A percentile compares a stretch with the other conserved stretches of the same genome.
These are phyloP conservation scores for Serinus canaria DNA, from an alignment of 2,113 vertebrate species.

Conservation along the genomic window DNA sequence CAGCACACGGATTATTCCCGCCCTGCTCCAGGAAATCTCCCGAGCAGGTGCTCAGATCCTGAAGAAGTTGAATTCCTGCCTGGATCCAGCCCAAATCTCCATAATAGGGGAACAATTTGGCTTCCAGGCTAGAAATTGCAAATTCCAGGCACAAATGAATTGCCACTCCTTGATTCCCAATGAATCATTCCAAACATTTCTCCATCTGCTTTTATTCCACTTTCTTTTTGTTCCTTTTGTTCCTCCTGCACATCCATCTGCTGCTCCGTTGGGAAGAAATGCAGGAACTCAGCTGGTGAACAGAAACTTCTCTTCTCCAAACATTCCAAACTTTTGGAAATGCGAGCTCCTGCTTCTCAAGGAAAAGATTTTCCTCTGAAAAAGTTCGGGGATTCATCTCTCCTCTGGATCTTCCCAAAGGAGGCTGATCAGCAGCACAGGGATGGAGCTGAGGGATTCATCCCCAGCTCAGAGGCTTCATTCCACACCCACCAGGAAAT, in stretches of 20 bases:
- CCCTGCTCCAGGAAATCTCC: background rate
- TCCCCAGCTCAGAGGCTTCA: background rate
- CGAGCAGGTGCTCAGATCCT: conserved; percentile 29
- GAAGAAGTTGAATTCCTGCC: background rate
- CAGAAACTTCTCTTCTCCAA: background rate
- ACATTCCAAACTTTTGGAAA: background rate
- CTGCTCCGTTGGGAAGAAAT: background rate
- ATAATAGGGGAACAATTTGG: background rate
- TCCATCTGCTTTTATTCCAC: conserved; percentile 28
- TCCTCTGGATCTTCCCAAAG: background rate
- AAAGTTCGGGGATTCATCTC: background rate
- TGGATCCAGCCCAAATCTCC: conserved; percentile 3
- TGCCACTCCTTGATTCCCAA: conserved; percentile 20
- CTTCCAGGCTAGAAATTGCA: background rate
- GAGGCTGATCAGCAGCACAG: background rate
- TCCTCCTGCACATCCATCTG: background rate
- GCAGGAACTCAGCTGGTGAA: background rate
- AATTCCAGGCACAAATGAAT: background rate
- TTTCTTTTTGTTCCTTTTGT: background rate
- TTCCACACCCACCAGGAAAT: background rate
- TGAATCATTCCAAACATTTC: conserved; percentile 12
- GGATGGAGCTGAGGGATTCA: background rate
- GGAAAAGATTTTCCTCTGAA: background rate
- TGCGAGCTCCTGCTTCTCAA: rapidly evolving
- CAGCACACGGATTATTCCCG: background rate